Base-by-base conservation (phyloP, 2,797 vertebrate species). In the Amblyopsis hoosieri region DNA sequence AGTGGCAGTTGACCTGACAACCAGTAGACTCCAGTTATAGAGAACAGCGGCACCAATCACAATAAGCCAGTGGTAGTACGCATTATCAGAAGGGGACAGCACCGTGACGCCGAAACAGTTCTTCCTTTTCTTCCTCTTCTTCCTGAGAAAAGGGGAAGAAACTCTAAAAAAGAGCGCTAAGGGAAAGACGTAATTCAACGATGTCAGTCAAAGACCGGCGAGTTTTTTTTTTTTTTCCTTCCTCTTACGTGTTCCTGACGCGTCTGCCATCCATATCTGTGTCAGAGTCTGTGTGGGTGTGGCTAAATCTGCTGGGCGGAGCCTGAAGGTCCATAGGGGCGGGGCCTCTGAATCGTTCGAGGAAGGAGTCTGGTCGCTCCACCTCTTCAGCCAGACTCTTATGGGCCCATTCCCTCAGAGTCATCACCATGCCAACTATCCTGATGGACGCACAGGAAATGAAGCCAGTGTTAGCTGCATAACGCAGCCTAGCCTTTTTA, bases 11-110 rank as follows among this genome's bases (percentile, higher is more conserved):
- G 68, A 99, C 97, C 97, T 96, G 83, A 93, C 95, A 47, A 98
- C 77, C 0, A 97, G 82, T 31, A 96, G 67, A 60, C 94, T 95
- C 95, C 96, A 98, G 85, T 97, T 98, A 66, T 98, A 99, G 55
- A 99, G 91, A 10, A 95, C 94, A 51, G 95, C 93, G 33, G 87
- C 61, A 3, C 94, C 91, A 23, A 96, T 94, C 82, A 97, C 86
- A 63, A 95, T 87, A 62, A 99, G 90, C 96, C 96, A 99, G 13
- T 80, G 72, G 85, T 97, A 98, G 79, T 99, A 97, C 45, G 81
- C 80, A 57, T 96, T 89, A 75, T 95, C 95, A 1, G 95, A 94
- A 0, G 95, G 94, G 11, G 96, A 94, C 59, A 99, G 61, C 55
- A 97, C 93, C 71, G 95, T 87, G 5, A 90, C 62, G 8, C 33